phyloP scores from a whole-genome alignment of 2,888 invertebrate genomes.

The Hirtodrosophila cameraria region DNA sequence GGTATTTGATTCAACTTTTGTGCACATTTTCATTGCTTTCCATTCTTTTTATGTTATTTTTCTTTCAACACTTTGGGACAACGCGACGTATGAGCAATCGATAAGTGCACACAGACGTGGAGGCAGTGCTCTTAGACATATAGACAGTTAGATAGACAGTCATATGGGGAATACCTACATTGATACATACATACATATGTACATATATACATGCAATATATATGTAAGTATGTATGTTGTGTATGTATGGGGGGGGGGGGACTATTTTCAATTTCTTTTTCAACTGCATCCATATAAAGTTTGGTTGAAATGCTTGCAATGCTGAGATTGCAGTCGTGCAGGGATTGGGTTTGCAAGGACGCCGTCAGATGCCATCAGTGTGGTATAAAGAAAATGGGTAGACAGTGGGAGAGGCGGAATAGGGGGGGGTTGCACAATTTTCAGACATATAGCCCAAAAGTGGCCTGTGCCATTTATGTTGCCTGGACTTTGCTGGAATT shows the following conservation, averaged over 20 bases:
- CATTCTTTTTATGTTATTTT: constrained; percentile 14
- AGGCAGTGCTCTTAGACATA: constrained; percentile 32
- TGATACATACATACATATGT: constrained; percentile 29
- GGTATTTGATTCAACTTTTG: constrained; percentile 70
- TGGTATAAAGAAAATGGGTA: neutral
- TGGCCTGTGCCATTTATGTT: constrained; percentile 62
- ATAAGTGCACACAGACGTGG: constrained; percentile 65
- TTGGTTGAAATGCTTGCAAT: constrained; percentile 64
- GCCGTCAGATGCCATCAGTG: constrained; percentile 6
- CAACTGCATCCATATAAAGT: constrained; percentile 68
- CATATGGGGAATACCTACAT: constrained; percentile 65
- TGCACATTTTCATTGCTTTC: constrained; percentile 64
- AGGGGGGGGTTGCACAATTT: constrained; percentile 9
- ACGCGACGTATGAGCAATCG: constrained; percentile 72
- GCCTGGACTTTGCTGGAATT: constrained; percentile 64
- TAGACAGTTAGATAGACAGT: constrained; percentile 66
- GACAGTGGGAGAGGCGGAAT: neutral
- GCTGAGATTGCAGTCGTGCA: constrained; percentile 73
- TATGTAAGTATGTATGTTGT: neutral
- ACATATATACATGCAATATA: constrained; percentile 13
- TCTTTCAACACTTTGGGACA: constrained; percentile 63
- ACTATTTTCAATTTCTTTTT: constrained; percentile 74
- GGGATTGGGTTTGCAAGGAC: constrained; percentile 46
- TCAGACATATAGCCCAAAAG: constrained; percentile 57
- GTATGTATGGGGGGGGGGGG: neutral